Evolutionary conservation across 2,888 invertebrate genomes (phyloP).

Genomic region (Oscheius myriophilus): DNA sequence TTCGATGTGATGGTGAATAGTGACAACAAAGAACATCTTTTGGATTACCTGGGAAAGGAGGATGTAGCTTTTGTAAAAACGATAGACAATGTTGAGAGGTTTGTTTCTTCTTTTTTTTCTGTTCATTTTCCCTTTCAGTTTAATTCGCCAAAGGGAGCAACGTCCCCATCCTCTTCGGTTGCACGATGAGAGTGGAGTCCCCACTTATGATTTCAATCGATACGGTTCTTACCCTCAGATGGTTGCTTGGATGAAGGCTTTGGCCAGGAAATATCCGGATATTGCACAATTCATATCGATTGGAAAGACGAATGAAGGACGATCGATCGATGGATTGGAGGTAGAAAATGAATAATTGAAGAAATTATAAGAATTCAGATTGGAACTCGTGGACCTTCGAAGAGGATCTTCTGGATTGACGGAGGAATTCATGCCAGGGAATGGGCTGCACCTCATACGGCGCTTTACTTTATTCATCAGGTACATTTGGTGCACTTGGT

Average conservation of each 20-base stretch:
- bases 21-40: slow-evolving; percentile 68
- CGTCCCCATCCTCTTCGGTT: slow-evolving; percentile 30
- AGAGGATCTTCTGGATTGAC: slow-evolving; percentile 69
- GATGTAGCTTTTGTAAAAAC: slow-evolving; percentile 56
- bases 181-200: slow-evolving; percentile 36
- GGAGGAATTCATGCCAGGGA: slow-evolving; percentile 69
- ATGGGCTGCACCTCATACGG: slow-evolving; percentile 70
- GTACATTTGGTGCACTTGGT: no score
- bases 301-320: slow-evolving; percentile 42
- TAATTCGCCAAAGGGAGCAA: slow-evolving; percentile 32
- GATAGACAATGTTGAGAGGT: slow-evolving; percentile 67
- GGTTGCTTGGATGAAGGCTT: slow-evolving; percentile 63
- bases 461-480: slow-evolving; percentile 70
- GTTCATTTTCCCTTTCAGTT: background rate
- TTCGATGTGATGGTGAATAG: slow-evolving; percentile 81
- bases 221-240: slow-evolving; percentile 50
- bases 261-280: slow-evolving; percentile 47
- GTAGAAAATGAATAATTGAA: slow-evolving; percentile 38
- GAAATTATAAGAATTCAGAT: no score
- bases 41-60: slow-evolving; percentile 37
- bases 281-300: slow-evolving; percentile 30
- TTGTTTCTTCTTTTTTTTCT: slow-evolving; percentile 27
- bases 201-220: slow-evolving; percentile 46
- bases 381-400: slow-evolving; percentile 56
- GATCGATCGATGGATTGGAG: slow-evolving; percentile 68